Base-by-base conservation (phyloP, 2,888 invertebrate species). In the Dexiosoma caninum region DNA sequence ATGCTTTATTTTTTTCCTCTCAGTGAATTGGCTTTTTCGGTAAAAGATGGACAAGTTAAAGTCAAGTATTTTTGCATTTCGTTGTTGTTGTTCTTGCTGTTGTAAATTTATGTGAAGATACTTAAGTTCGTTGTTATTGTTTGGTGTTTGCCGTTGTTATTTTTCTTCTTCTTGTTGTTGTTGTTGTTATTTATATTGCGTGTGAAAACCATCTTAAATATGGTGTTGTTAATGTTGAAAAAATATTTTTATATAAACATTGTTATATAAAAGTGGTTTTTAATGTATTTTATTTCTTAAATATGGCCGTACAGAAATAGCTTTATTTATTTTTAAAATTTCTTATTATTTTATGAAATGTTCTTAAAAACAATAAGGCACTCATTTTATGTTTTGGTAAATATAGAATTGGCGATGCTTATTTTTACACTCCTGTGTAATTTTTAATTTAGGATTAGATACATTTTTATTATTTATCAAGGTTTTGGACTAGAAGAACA, bases 171-270 rank as follows among this genome's bases (percentile, higher is more conserved):
- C 16, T 14, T 37, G 7, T 42, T 77, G 14, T 51, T 78, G 40
- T 51, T 66, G 37, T 66, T 76, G 51, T 62, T 78, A 74, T 55
- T 70, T 55, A 76, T 64, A 71, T 83, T 83, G 79, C 82, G 83
- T 83, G 83, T 83, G 83, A 83, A 83, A 83, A 78, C 80, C 82
- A 83, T 83, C 82, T 83, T 82, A 81, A 82, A 81, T 81, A 83
- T 83, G 81, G 72, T 81, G 81, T 81, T 81, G 77, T 77, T 78
- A 75, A 75, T 71, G 67, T 78, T 81, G 70, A 76, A 62, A 71
- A 74, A 57, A 69, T 78, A 62, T 62, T 67, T 78, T 74, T 74
- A 69, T 77, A 81, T 69, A 77, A 74, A 77, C 72, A 77, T 81
- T 81, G 72, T 81, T 77, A 69, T 70, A 77, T 71, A 81, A 81